Evolutionary conservation across 2,113 vertebrate species (phyloP).

Genomic region (Abramis brama): DNA sequence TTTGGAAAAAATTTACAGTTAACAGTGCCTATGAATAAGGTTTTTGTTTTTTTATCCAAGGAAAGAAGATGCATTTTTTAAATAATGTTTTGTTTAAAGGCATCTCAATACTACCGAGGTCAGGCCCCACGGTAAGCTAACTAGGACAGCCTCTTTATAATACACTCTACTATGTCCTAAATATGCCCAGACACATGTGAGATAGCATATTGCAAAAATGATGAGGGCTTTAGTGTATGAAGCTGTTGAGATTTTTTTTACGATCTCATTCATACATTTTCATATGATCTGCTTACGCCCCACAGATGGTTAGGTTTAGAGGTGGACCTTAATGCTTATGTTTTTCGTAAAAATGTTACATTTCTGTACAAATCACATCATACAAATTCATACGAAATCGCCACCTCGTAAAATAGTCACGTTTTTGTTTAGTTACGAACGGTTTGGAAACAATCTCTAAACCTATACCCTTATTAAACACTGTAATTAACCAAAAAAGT

Average conservation of each 20-base stretch:
- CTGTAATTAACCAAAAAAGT: no score
- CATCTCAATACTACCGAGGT: not conserved
- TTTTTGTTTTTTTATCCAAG: not conserved
- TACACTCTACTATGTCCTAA: constrained; percentile 25
- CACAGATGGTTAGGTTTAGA: not conserved
- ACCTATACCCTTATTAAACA: not conserved
- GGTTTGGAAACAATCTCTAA: not conserved
- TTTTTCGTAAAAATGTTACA: not conserved
- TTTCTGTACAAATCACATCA: not conserved
- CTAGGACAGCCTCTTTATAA: not conserved
- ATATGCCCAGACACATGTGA: not conserved
- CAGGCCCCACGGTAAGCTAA: not conserved
- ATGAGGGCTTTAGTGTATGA: no score
- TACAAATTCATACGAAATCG: not conserved
- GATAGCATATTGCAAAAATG: not conserved
- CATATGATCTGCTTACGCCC: not conserved
- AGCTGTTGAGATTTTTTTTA: no score
- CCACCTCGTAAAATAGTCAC: not conserved
- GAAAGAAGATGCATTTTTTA: not conserved
- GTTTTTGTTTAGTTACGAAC: not conserved
- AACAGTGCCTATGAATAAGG: no score
- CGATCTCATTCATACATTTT: no score
- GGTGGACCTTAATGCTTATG: not conserved
- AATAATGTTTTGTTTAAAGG: not conserved
- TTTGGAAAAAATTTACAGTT: no score